Conservation (phyloP, 1,140 invertebrate species). For the Drosophila subobscura region DNA sequence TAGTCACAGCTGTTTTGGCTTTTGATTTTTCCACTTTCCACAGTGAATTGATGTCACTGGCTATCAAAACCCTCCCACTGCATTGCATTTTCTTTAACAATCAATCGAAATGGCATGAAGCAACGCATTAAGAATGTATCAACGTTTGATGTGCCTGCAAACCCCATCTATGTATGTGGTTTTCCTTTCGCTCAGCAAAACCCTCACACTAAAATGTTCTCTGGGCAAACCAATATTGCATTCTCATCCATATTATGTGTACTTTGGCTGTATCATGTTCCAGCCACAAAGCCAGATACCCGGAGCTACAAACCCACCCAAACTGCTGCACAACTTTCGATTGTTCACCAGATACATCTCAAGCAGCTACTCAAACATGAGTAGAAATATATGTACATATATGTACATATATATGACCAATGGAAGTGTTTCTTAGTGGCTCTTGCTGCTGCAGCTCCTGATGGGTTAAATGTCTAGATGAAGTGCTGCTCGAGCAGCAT, state of each 20-base stretch:
- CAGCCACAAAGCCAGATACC: slow-evolving; percentile 1
- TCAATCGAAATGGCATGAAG: not conserved
- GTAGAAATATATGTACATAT: too few species aligned
- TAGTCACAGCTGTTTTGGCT: slow-evolving; percentile 37
- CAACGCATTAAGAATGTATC: not conserved
- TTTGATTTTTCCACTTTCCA: slow-evolving; percentile 10
- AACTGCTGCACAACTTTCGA: slow-evolving; percentile 41
- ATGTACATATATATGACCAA: too few species aligned
- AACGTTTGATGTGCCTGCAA: not conserved
- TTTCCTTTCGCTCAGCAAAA: not conserved
- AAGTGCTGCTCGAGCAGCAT: slow-evolving; percentile 53
- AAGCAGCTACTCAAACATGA: too few species aligned
- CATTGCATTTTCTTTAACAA: not conserved
- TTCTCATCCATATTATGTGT: slow-evolving; percentile 32
- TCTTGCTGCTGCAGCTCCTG: not conserved
- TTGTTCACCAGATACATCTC: not conserved
- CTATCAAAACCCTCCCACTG: too few species aligned
- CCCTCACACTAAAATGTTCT: not conserved
- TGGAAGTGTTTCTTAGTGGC: too few species aligned
- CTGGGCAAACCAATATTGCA: slow-evolving; percentile 27
- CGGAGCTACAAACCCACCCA: not conserved
- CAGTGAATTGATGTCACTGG: not conserved
- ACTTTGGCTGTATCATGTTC: slow-evolving; percentile 12
- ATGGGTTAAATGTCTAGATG: slow-evolving; percentile 34
- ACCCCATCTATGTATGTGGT: not conserved